phyloP scores from a whole-genome alignment of 2,113 vertebrate species.

The Buteo buteo region DNA sequence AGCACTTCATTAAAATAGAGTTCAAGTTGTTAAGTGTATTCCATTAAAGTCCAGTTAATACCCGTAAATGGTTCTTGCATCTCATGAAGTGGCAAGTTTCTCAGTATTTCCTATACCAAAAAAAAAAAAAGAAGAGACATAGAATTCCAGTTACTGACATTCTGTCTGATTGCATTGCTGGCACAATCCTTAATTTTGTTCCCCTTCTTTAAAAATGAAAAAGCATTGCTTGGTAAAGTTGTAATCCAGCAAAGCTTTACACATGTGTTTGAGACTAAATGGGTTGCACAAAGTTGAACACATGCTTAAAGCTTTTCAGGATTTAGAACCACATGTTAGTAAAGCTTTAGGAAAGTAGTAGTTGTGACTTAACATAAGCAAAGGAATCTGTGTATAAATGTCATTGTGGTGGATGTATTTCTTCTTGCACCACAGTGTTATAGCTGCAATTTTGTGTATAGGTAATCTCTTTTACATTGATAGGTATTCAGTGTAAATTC shows the following conservation, averaged over 20 bases:
- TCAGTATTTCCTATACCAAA: not conserved
- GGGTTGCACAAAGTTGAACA: not conserved
- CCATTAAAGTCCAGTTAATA: not conserved
- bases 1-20: not conserved
- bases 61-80: not conserved
- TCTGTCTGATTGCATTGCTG: not conserved
- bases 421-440: not conserved
- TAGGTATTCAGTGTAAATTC: not conserved
- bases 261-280: not conserved
- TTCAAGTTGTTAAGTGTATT: not conserved
- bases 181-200: not conserved
- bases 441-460: not conserved
- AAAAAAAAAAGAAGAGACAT: not conserved
- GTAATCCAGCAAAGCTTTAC: not conserved
- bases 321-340: not conserved
- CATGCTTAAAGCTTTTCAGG: not conserved
- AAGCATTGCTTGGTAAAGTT: not conserved
- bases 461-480: not conserved
- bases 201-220: not conserved
- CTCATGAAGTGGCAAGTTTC: not conserved
- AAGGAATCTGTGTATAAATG: not conserved
- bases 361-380: not conserved
- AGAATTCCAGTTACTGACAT: not conserved
- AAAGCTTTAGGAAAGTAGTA: not conserved
- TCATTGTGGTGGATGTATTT: not conserved